These are phyloP conservation scores for Capreolus pygargus DNA, from an alignment of 2,113 vertebrate genomes.

Conservation along the genomic window DNA sequence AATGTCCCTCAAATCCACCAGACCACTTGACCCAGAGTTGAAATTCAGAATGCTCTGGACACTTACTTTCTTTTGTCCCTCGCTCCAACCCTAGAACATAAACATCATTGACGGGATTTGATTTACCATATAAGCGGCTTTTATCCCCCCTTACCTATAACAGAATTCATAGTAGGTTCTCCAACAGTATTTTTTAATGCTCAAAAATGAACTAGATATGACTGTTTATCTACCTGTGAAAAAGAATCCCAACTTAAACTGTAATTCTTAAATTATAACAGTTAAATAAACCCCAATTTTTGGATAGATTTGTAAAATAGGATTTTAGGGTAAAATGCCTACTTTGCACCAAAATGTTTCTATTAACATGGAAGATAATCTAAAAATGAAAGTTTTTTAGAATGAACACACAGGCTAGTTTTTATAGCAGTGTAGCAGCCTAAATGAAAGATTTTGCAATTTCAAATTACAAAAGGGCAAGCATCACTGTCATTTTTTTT, in stretches of 20 bases:
- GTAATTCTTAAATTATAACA: not conserved
- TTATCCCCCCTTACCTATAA: not conserved
- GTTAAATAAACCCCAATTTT: not conserved
- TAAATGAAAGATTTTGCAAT: slow-evolving; percentile 2
- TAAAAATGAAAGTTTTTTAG: not conserved
- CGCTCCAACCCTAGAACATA: not conserved
- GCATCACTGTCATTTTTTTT: not conserved
- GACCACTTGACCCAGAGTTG: not conserved
- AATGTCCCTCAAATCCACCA: not conserved
- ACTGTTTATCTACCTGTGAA: not conserved
- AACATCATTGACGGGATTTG: not conserved
- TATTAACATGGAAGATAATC: not conserved
- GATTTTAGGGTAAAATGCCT: not conserved
- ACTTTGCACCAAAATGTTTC: not conserved
- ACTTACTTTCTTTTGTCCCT: not conserved
- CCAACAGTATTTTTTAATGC: not conserved
- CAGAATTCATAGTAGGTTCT: not conserved
- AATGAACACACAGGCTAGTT: not conserved
- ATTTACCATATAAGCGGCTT: not conserved
- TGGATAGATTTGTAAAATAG: not conserved
- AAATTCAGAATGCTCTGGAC: not conserved
- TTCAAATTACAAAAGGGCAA: not conserved
- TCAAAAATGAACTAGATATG: not conserved
- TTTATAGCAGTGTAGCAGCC: not conserved
- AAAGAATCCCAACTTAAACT: not conserved